Evolutionary conservation across 2,113 vertebrate species (phyloP).

Genomic region (Excalfactoria chinensis): DNA sequence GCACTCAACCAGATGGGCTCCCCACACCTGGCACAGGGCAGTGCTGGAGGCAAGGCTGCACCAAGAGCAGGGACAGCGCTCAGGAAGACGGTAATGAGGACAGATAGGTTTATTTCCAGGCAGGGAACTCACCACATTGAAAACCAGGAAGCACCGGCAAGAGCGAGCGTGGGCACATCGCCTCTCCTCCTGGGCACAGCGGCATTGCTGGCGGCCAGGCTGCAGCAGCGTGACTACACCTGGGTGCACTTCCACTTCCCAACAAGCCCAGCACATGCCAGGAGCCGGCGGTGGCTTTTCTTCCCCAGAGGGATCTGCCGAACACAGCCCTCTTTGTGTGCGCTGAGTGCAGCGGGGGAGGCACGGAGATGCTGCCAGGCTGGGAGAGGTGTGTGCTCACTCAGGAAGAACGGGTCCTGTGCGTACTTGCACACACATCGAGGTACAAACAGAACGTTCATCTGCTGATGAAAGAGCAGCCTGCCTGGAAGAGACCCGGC

Average conservation of each 20-base stretch:
- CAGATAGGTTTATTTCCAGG: not conserved
- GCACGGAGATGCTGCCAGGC: conserved; percentile 27
- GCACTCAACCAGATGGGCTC: not conserved
- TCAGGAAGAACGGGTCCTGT: conserved; percentile 55
- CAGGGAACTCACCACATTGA: not conserved
- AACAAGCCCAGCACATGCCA: not conserved
- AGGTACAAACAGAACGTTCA: conserved; percentile 51
- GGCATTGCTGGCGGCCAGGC: not conserved
- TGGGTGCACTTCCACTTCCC: conserved; percentile 45
- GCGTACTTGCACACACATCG: conserved; percentile 15
- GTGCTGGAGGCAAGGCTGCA: not conserved
- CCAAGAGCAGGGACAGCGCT: not conserved
- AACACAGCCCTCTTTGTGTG: conserved; percentile 52
- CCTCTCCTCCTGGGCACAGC: not conserved
- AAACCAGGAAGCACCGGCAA: not conserved
- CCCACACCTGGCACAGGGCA: rapidly evolving
- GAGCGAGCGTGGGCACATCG: not conserved
- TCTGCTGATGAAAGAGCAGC: conserved; percentile 64
- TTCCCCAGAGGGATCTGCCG: conserved; percentile 28
- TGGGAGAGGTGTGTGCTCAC: not conserved
- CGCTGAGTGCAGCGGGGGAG: not conserved
- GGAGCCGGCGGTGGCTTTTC: not conserved
- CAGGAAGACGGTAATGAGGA: not conserved
- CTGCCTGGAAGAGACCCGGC: conserved; percentile 6
- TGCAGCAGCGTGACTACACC: not conserved